These are phyloP conservation scores for Ophion slaviceki DNA, from an alignment of 2,888 invertebrate genomes.

Conservation along the genomic window DNA sequence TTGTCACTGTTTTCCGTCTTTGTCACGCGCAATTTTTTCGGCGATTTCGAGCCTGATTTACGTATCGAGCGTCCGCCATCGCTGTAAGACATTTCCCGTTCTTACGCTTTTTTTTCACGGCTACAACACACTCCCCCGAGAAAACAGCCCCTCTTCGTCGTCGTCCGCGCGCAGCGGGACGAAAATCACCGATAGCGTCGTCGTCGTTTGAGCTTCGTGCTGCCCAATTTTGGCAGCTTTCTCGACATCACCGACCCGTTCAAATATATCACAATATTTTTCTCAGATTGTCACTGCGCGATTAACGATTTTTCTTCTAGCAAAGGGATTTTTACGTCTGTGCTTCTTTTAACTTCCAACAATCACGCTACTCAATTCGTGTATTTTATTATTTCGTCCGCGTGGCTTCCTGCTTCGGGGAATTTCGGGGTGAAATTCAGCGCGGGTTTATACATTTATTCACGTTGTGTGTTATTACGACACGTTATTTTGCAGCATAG, in stretches of 20 bases:
- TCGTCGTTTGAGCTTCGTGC: slow-evolving; percentile 44
- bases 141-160: slow-evolving; percentile 18
- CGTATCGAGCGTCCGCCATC: slow-evolving; percentile 84
- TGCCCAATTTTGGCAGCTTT: slow-evolving; percentile 30
- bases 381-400: not conserved
- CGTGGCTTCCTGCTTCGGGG: not conserved
- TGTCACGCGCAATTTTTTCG: slow-evolving; percentile 83
- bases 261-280: not conserved
- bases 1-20: slow-evolving; percentile 80
- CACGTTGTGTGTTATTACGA: not conserved
- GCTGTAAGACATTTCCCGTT: slow-evolving; percentile 82
- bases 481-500: not conserved
- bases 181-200: slow-evolving; percentile 32
- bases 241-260: slow-evolving; percentile 52
- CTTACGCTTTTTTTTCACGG: slow-evolving; percentile 22
- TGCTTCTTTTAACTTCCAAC: not conserved
- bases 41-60: slow-evolving; percentile 83
- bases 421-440: not conserved
- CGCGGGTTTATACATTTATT: not conserved
- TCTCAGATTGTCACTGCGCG: slow-evolving; percentile 10
- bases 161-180: not conserved
- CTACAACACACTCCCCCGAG: not conserved
- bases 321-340: not conserved
- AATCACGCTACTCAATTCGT: not conserved
- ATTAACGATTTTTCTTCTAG: not conserved